Evolutionary conservation across 2,797 vertebrate species (phyloP).

Genomic region (Parotocinclus haroldoi): DNA sequence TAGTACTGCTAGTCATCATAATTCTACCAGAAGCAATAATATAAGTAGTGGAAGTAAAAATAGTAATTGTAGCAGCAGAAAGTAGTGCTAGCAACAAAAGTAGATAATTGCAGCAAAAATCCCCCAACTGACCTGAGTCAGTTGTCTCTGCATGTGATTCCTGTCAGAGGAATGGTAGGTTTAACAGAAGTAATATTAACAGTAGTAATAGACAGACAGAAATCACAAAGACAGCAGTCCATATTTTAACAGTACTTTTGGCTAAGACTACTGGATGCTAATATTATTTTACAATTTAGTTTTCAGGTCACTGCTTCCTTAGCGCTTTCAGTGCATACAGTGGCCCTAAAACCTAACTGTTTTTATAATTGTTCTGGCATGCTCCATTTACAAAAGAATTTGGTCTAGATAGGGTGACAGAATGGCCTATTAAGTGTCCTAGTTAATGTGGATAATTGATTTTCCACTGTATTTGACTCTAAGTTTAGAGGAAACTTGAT

Average conservation of each 20-base stretch:
- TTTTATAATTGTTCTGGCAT: slow-evolving; percentile 17
- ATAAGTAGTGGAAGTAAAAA: too few relatives aligned
- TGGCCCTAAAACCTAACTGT: background rate
- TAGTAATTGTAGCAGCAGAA: too few relatives aligned
- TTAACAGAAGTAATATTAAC: too few relatives aligned
- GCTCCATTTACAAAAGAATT: slow-evolving; percentile 28
- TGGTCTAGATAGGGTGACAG: slow-evolving; percentile 25
- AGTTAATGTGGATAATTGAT: slow-evolving; percentile 32
- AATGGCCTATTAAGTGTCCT: slow-evolving; percentile 39
- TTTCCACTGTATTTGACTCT: slow-evolving; percentile 19
- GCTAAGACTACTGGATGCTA: slow-evolving; percentile 11
- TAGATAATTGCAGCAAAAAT: too few relatives aligned
- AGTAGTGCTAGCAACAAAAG: too few relatives aligned
- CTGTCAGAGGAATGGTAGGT: too few relatives aligned
- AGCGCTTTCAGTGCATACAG: background rate
- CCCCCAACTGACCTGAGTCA: too few relatives aligned
- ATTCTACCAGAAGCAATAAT: too few relatives aligned
- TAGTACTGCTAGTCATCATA: too few relatives aligned
- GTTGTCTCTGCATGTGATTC: too few relatives aligned
- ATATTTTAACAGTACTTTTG: slow-evolving; percentile 22
- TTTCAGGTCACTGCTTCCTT: slow-evolving; percentile 15
- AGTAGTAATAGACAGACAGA: too few relatives aligned
- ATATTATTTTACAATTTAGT: slow-evolving; percentile 17
- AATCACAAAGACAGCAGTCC: too few relatives aligned
- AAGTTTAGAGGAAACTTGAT: slow-evolving; percentile 10